These are phyloP conservation scores for Ceratina calcarata DNA, from an alignment of 1,140 invertebrate species.

Conservation along the genomic window DNA sequence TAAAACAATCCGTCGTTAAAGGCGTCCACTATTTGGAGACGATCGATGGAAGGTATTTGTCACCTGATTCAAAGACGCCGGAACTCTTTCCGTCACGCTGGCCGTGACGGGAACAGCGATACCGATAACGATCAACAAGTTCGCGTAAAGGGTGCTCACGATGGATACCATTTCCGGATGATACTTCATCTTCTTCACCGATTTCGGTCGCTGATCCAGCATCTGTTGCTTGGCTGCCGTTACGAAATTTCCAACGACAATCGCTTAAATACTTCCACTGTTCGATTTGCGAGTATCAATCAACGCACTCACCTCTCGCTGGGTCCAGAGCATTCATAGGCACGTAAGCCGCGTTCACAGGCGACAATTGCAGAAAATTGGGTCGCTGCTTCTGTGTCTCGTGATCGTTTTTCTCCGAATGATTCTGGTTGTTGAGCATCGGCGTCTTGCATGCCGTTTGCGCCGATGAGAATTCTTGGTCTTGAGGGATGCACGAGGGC, in stretches of 20 bases:
- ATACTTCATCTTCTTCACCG: constrained; percentile 61
- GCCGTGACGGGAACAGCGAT: constrained; percentile 86
- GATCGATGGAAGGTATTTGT: not conserved
- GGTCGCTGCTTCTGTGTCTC: constrained; percentile 38
- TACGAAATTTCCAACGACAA: not conserved
- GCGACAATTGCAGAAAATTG: constrained; percentile 71
- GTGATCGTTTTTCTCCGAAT: constrained; percentile 21
- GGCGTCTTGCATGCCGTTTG: constrained; percentile 7
- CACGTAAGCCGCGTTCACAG: constrained; percentile 65
- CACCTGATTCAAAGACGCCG: constrained; percentile 84
- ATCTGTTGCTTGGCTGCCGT: constrained; percentile 18
- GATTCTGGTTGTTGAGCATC: constrained; percentile 13
- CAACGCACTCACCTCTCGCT: constrained; percentile 62
- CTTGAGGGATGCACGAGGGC: constrained; percentile 72
- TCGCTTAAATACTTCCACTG: not conserved
- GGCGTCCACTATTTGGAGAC: not conserved
- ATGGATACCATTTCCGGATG: constrained; percentile 76
- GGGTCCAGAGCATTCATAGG: constrained; percentile 67
- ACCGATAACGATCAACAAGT: constrained; percentile 89
- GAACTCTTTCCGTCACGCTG: constrained; percentile 85
- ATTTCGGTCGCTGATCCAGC: constrained; percentile 5
- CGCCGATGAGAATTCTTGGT: constrained; percentile 65
- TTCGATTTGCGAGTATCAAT: not conserved
- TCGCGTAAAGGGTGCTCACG: constrained; percentile 89
- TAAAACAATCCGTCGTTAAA: not conserved